Evolutionary conservation across 2,113 vertebrate species (phyloP).

Genomic region (Paracanthobrama guichenoti): DNA sequence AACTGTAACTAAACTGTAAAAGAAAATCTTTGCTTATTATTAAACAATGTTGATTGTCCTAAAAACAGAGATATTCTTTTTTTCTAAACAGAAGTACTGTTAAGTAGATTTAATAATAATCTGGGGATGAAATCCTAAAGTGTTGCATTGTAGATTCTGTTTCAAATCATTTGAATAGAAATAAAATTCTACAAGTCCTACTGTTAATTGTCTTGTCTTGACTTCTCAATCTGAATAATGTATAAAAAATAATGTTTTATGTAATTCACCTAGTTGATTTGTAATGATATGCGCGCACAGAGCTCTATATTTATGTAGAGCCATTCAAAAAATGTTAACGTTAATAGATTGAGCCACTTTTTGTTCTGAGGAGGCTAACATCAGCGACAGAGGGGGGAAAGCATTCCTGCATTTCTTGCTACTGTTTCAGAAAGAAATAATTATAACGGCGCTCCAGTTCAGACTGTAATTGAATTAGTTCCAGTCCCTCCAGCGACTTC

Average conservation of each 20-base stretch:
- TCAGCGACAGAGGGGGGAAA: not conserved
- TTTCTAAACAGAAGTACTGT: slow-evolving; percentile 61
- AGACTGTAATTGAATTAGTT: slow-evolving; percentile 78
- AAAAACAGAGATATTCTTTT: slow-evolving; percentile 65
- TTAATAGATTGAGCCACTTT: slow-evolving; percentile 34
- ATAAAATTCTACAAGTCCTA: slow-evolving; percentile 59
- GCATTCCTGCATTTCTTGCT: slow-evolving; percentile 56
- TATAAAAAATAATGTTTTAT: not conserved
- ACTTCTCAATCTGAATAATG: not conserved
- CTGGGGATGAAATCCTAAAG: slow-evolving; percentile 57
- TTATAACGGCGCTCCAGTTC: slow-evolving; percentile 71
- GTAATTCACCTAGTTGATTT: not conserved
- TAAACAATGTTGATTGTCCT: slow-evolving; percentile 58
- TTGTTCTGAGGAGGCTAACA: slow-evolving; percentile 12
- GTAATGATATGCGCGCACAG: not conserved
- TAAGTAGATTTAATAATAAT: slow-evolving; percentile 58
- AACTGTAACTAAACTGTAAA: slow-evolving; percentile 62
- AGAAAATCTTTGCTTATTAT: slow-evolving; percentile 57
- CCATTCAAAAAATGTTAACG: not conserved
- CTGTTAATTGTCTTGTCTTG: not conserved
- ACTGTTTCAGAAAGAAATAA: slow-evolving; percentile 65
- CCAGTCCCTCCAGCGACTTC: slow-evolving; percentile 68
- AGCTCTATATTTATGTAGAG: not conserved
- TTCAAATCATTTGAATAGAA: slow-evolving; percentile 63
- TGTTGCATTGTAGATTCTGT: slow-evolving; percentile 66